These are phyloP conservation scores for Tokudaia muenninki DNA, from an alignment of 2,797 vertebrate species.

Conservation along the genomic window DNA sequence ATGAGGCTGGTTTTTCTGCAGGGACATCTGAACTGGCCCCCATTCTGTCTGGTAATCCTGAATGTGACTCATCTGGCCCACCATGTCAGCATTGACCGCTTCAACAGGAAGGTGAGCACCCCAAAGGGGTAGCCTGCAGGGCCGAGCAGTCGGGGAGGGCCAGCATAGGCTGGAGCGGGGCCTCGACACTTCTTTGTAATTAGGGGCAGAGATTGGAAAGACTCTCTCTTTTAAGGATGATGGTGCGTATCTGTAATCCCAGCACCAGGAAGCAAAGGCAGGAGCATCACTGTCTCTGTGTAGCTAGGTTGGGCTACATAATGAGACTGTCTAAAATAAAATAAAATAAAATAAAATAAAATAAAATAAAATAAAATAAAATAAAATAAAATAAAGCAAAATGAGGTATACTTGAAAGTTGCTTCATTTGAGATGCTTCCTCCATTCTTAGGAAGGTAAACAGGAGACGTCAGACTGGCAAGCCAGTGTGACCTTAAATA, in stretches of 20 bases:
- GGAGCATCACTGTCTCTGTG: neutral
- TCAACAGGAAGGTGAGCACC: slow-evolving; percentile 93
- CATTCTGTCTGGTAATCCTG: slow-evolving; percentile 93
- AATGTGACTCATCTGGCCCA: slow-evolving; percentile 94
- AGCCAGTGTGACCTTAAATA: neutral
- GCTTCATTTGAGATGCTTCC: neutral
- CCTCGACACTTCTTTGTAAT: neutral
- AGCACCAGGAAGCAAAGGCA: neutral
- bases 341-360: neutral
- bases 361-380: neutral
- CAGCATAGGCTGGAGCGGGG: rapidly evolving
- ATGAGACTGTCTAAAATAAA: neutral
- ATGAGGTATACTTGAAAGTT: neutral
- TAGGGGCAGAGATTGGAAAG: neutral
- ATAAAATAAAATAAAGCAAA: neutral
- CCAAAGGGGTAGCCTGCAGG: neutral
- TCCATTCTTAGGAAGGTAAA: neutral
- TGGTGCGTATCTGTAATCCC: neutral
- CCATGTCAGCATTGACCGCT: slow-evolving; percentile 92
- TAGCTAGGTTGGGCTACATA: neutral
- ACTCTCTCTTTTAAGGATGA: neutral
- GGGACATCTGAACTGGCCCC: slow-evolving; percentile 93
- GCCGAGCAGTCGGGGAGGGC: rapidly evolving
- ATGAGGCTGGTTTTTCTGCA: slow-evolving; percentile 80
- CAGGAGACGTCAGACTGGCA: neutral